Evolutionary conservation across 2,113 vertebrate genomes (phyloP).

Genomic region (Pelobates fuscus): DNA sequence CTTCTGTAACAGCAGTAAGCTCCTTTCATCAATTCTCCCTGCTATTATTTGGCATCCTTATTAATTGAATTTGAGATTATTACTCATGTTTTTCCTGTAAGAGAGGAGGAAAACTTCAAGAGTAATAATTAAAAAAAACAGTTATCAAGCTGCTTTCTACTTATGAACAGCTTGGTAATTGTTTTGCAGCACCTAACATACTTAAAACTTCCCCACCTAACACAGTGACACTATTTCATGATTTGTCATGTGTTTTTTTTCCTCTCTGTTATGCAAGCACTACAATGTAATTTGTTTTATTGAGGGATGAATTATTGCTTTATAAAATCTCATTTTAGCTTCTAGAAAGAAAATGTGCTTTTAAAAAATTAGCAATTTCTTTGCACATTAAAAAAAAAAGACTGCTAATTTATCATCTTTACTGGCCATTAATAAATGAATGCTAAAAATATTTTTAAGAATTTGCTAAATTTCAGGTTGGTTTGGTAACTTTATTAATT

Average conservation of each 20-base stretch:
- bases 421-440: too few species aligned
- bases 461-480: too few species aligned
- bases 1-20: slow-evolving; percentile 32
- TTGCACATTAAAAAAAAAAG: too few species aligned
- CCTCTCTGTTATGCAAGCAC: not conserved
- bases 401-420: too few species aligned
- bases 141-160: slow-evolving; percentile 40
- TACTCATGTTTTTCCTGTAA: slow-evolving; percentile 32
- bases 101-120: slow-evolving; percentile 16
- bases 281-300: not conserved
- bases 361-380: too few species aligned
- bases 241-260: too few species aligned
- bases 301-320: not conserved
- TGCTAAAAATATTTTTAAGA: too few species aligned
- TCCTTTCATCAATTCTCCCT: slow-evolving; percentile 21
- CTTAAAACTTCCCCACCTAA: slow-evolving; percentile 32
- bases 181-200: slow-evolving; percentile 23
- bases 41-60: slow-evolving; percentile 35
- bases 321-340: not conserved
- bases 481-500: too few species aligned
- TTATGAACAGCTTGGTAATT: slow-evolving; percentile 46
- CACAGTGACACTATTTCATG: not conserved
- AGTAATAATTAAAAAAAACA: slow-evolving; percentile 40
- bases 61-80: slow-evolving; percentile 38
- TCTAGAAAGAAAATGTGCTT: not conserved